Base-by-base conservation (phyloP, 2,113 vertebrate genomes). In the Crotalus viridis region DNA sequence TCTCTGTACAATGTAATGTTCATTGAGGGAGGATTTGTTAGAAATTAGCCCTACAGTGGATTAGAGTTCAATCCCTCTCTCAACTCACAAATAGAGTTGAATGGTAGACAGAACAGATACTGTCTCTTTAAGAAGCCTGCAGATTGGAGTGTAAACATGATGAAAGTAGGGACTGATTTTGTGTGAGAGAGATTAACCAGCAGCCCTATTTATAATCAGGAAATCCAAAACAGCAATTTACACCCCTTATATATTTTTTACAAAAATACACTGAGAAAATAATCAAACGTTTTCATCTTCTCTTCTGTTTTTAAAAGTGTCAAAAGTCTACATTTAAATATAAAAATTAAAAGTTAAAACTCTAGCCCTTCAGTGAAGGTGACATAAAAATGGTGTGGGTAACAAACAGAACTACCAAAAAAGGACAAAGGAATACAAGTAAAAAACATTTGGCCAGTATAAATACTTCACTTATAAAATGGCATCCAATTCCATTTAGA, bases 231-330 rank as follows among this genome's bases (percentile, higher is more conserved):
- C 98, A 99, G 98, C 99, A 98, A 98, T 99, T 98, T 98, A 99
- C 98, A 99, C 98, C 99, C 98, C 98, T 98, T 98, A 98, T 98
- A 99, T 98, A 99, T 99, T 99, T 99, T 99, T 99, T 99, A 99
- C 99, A 99, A 99, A 99, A 99, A 99, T 99, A 99, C 99, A 99
- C 99, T 99, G 99, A 99, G 99, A 99, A 99, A 99, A 99, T 99
- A 99, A 99, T 99, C 99, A 99, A 99, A 99, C 98, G 98, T 99
- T 99, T 99, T 98, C 98, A 98, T 98, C 98, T 81, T 98, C 97
- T 98, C 97, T 98, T 98, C 95, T 98, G 88, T 99, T 98, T 98
- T 99, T 98, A 98, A 98, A 99, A 99, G 98, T 99, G 99, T 99
- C 98, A 99, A 99, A 99, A 99, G 99, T 99, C 98, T 99, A 99